Conservation (phyloP, 2,888 invertebrate species). For the Hipparchia semele region DNA sequence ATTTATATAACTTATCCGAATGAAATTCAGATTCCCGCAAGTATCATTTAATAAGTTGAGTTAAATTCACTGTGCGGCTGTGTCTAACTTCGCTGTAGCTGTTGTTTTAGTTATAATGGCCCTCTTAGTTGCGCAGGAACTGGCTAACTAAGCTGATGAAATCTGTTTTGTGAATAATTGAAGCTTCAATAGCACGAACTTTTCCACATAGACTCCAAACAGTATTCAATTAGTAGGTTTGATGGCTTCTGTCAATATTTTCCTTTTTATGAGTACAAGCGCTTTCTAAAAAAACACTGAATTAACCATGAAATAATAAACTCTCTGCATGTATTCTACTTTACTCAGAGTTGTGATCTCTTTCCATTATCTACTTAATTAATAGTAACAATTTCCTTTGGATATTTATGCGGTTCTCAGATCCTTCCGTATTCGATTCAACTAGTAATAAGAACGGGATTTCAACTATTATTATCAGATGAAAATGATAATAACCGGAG, state of each 20-base stretch:
- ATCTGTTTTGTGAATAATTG: conserved; percentile 22
- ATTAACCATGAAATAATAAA: too few species aligned
- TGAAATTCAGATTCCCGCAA: conserved; percentile 53
- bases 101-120: conserved; percentile 69
- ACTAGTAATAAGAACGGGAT: too few species aligned
- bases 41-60: conserved; percentile 52
- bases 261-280: too few species aligned
- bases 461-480: too few species aligned
- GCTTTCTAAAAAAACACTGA: too few species aligned
- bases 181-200: conserved; percentile 11
- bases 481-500: too few species aligned
- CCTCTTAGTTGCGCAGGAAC: conserved; percentile 61
- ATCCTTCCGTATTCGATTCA: too few species aligned
- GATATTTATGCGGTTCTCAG: too few species aligned
- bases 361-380: too few species aligned
- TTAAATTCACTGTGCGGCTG: conserved; percentile 65
- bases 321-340: too few species aligned
- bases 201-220: not conserved
- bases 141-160: conserved; percentile 40
- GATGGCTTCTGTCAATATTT: not conserved
- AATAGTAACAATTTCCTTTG: too few species aligned
- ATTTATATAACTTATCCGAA: conserved; percentile 38
- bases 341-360: too few species aligned
- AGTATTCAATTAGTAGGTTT: not conserved
- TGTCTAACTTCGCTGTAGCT: conserved; percentile 64